Percentiles rank a stretch among this genome's conserved stretches.
Conservation (phyloP, 2,113 vertebrate species). For the Stomatorhinus ivindoensis region DNA sequence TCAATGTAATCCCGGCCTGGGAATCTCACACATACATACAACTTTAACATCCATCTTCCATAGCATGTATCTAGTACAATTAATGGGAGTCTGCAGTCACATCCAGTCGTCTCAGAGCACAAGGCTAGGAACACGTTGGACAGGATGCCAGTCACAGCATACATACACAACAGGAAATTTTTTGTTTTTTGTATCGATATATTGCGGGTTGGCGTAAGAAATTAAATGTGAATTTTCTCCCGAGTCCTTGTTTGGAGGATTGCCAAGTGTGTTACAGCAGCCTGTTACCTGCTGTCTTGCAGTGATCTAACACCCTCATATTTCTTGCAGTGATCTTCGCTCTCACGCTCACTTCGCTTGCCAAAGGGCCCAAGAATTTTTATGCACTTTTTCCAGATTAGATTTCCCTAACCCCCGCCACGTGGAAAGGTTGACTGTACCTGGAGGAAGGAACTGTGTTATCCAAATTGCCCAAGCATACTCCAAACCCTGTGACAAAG, state of each 20-base stretch:
- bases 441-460: neutral
- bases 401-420: too few relatives aligned
- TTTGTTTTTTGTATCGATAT: neutral
- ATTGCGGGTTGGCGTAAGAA: neutral
- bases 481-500: neutral
- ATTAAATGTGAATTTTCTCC: neutral
- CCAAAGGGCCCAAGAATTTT: neutral
- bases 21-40: neutral
- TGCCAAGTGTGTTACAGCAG: neutral
- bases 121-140: neutral
- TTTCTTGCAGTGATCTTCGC: neutral
- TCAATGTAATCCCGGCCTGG: neutral
- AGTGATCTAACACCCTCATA: neutral
- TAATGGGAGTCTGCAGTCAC: neutral
- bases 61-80: neutral
- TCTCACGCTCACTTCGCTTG: neutral
- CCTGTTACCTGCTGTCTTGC: neutral
- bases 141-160: neutral
- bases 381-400: neutral
- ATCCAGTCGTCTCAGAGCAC: neutral
- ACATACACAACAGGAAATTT: neutral
- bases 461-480: neutral
- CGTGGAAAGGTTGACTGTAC: neutral
- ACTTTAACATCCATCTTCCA: neutral
- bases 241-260: neutral